Percentiles rank a stretch among this genome's conserved stretches.
Conservation (phyloP, 2,113 vertebrate genomes). For the Cavia aperea region DNA sequence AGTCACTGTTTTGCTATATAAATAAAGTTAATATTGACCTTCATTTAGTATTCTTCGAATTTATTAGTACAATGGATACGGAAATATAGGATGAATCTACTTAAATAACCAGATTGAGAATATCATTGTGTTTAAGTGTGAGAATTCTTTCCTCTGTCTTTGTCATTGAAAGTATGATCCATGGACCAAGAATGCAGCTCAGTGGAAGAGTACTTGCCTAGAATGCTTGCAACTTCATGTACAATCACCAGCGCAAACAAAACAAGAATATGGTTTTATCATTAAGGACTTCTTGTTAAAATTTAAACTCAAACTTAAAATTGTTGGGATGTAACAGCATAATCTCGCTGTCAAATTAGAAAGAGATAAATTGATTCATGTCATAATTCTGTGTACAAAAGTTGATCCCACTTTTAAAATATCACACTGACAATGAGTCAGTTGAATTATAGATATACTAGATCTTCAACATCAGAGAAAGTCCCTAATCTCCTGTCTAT, state of each 20-base stretch:
- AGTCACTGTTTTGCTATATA: not conserved
- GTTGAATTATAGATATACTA: not conserved
- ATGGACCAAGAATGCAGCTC: not conserved
- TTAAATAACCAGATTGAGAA: not conserved
- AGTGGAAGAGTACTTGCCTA: not conserved
- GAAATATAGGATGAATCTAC: not conserved
- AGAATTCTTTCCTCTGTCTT: not conserved
- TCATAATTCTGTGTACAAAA: not conserved
- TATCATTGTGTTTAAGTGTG: not conserved
- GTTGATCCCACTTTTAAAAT: not conserved
- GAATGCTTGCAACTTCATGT: not conserved
- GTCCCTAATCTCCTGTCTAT: not conserved
- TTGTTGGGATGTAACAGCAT: not conserved
- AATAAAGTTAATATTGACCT: constrained; percentile 26
- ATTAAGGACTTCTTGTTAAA: not conserved
- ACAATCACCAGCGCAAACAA: not conserved
- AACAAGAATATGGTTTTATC: not conserved
- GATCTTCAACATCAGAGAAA: not conserved
- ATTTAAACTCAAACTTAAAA: not conserved
- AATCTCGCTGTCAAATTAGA: not conserved
- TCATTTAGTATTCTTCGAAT: constrained; percentile 33
- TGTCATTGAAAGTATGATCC: not conserved
- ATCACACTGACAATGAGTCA: not conserved
- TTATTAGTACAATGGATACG: not conserved
- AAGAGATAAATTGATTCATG: not conserved